Evolutionary conservation across 2,113 vertebrate species (phyloP), one percentile per base, ranked within the genome.

Genomic region (Lampris incognitus): DNA sequence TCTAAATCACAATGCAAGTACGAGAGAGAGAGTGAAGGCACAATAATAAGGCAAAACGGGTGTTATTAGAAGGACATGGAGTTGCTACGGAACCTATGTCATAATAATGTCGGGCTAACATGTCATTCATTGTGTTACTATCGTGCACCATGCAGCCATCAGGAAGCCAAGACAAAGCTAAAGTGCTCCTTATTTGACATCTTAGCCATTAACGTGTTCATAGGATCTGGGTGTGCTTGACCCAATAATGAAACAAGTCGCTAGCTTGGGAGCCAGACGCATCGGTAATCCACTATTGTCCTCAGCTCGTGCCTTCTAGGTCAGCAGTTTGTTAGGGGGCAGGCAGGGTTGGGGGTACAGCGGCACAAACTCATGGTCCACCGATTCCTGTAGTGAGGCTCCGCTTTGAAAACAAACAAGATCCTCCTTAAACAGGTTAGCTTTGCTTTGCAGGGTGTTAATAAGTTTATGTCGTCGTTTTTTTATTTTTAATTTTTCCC

Each of bases 271-370:
- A 74, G 78, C 70, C 85, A 89, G 68, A 90, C 76, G 78, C 75
- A 81, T 48, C 2, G 37, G 57, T 89, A 85, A 92, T 90, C 83
- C 84, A 86, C 87, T 66, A 88, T 91, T 92, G 84, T 92, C 79
- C 81, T 66, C 72, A 55, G 61, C 52, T 70, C 40, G 67, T 6
- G 85, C 69, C 78, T 88, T 92, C 81, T 72, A 85, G 88, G 88
- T 91, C 91, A 92, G 73, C 70, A 69, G 71, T 83, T 85, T 81
- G 74, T 74, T 41, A 50, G 58, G 6, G 5, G 62, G 56, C 52
- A 57, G 49, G 66, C 66, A 60, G 66, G 4, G 79, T 67, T 71
- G 75, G 78, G 74, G 81, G 69, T 72, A 85, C 66, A 63, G 24
- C 57, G 10, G 67, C 39, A 66, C 46, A 54, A 9, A 24, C 63